Conservation (phyloP, 92 coral and sea anemone genomes). For the Umimayanthus kanabou region DNA sequence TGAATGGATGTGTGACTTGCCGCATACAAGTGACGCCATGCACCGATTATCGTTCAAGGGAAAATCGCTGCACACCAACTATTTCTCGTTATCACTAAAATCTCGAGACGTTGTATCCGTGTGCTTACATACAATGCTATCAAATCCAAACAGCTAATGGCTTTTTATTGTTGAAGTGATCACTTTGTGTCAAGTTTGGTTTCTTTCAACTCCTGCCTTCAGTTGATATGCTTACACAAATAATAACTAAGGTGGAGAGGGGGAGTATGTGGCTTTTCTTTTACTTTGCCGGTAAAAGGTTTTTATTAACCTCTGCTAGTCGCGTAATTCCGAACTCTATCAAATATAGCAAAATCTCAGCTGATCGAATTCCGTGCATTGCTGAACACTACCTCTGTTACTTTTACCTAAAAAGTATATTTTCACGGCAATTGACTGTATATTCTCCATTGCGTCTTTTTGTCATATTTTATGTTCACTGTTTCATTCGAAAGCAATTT, state of each 20-base stretch:
- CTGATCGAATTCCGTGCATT: background rate
- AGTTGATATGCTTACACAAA: background rate
- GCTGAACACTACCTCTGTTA: background rate
- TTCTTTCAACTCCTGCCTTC: background rate
- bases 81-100: conserved; percentile 27
- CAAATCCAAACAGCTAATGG: conserved; percentile 31
- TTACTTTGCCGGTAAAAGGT: no score
- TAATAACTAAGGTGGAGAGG: background rate
- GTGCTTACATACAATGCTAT: background rate
- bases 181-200: background rate
- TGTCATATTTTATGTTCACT: no score
- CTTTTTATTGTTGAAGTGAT: conserved; percentile 21
- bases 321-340: background rate
- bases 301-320: background rate
- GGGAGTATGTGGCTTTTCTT: background rate
- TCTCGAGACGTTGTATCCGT: conserved; percentile 28
- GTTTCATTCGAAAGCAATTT: no score
- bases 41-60: conserved; percentile 10
- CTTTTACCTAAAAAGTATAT: background rate
- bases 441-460: no score
- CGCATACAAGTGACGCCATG: conserved; percentile 16
- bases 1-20: conserved; percentile 10
- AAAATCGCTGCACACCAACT: conserved; percentile 5
- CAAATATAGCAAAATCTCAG: background rate
- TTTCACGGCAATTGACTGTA: background rate